phyloP scores from a whole-genome alignment of 2,113 vertebrate genomes.

The Takifugu bimaculatus region DNA sequence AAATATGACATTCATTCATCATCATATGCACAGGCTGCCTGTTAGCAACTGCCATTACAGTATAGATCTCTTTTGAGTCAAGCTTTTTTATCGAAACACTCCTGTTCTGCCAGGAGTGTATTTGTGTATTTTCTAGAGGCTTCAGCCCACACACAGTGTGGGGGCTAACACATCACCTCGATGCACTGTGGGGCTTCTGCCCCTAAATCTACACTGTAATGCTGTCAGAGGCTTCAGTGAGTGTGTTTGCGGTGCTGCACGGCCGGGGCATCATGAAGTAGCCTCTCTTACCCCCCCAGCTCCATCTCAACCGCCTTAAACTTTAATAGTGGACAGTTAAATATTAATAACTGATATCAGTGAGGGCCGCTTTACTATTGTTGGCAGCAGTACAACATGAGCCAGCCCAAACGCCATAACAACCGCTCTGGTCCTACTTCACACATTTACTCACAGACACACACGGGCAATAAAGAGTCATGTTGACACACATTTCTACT shows the following conservation, averaged over 20 bases:
- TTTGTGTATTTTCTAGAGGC: constrained; percentile 20
- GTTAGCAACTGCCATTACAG: neutral
- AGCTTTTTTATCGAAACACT: neutral
- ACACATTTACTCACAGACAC: constrained; percentile 18
- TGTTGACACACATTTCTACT: too few relatives aligned
- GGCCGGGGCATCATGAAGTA: constrained; percentile 60
- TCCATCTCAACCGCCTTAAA: constrained; percentile 71
- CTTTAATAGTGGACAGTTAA: constrained; percentile 76
- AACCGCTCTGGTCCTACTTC: constrained; percentile 54
- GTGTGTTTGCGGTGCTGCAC: constrained; percentile 59
- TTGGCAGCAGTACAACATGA: constrained; percentile 70
- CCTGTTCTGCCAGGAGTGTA: constrained; percentile 13
- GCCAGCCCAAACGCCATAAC: constrained; percentile 54
- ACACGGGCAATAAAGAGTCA: neutral
- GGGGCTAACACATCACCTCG: constrained; percentile 17
- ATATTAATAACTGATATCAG: constrained; percentile 80
- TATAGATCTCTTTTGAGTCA: neutral
- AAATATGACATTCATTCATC: constrained; percentile 68
- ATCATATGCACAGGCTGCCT: neutral
- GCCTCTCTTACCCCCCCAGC: constrained; percentile 54
- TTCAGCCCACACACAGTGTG: neutral
- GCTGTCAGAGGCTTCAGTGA: constrained; percentile 59
- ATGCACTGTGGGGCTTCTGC: constrained; percentile 33
- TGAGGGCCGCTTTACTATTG: constrained; percentile 68
- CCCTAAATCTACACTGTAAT: constrained; percentile 59